Evolutionary conservation across 1,140 invertebrate species (phyloP).

Genomic region (Drosophila cardini): DNA sequence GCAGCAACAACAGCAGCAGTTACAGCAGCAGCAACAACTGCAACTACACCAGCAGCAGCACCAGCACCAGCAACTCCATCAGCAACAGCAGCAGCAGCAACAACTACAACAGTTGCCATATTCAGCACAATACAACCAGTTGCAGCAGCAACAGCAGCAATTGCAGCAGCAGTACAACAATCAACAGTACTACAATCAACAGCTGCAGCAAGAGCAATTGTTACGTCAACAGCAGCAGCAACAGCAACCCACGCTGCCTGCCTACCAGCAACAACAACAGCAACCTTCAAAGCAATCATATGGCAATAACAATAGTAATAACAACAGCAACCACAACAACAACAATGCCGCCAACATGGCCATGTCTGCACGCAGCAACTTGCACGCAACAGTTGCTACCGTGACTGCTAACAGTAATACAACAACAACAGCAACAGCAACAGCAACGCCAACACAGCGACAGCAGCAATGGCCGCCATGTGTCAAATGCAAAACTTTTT

Average conservation of each 20-base stretch:
- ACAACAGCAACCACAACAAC: conserved; percentile 17
- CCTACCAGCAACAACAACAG: conserved; percentile 61
- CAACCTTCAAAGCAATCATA: conserved; percentile 19
- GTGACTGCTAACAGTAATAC: conserved; percentile 46
- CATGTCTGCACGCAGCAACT: conserved; percentile 54
- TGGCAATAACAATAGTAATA: conserved; percentile 26
- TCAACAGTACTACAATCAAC: conserved; percentile 58
- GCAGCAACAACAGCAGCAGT: conserved; percentile 54
- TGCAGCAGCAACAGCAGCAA: conserved; percentile 42
- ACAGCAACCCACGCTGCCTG: conserved; percentile 58
- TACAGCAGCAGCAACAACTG: conserved; percentile 52
- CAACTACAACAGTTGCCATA: conserved; percentile 45
- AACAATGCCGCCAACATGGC: conserved; percentile 57
- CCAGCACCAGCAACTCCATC: conserved; percentile 47
- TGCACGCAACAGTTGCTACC: conserved; percentile 50
- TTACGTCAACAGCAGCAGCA: conserved; percentile 63
- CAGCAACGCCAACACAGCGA: conserved; percentile 54
- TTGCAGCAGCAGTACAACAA: conserved; percentile 34
- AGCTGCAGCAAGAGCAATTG: conserved; percentile 59
- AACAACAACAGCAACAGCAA: conserved; percentile 43
- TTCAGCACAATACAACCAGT: conserved; percentile 50
- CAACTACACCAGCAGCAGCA: conserved; percentile 50
- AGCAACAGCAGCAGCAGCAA: conserved; percentile 32
- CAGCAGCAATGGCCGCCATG: conserved; percentile 71
- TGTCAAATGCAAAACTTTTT: conserved; percentile 79